Evolutionary conservation across 1,140 invertebrate species (phyloP).

Genomic region (Galleria mellonella): DNA sequence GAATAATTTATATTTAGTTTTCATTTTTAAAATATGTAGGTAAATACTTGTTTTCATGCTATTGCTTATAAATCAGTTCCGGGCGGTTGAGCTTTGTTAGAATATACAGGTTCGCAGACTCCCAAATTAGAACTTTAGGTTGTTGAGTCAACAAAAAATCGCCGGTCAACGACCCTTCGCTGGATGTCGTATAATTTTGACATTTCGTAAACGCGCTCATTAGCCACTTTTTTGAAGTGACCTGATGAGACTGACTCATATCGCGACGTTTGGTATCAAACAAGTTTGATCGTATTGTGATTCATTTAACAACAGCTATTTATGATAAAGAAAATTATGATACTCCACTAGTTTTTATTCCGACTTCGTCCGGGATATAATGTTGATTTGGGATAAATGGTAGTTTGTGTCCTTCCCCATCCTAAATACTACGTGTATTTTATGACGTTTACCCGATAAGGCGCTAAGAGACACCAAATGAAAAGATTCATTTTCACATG

Average conservation of each 20-base stretch:
- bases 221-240: slow-evolving; percentile 45
- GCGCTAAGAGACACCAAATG: no score
- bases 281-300: slow-evolving; percentile 21
- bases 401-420: no score
- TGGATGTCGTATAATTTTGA: slow-evolving; percentile 40
- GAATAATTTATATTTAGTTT: no score
- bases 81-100: slow-evolving; percentile 13
- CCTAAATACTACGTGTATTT: no score
- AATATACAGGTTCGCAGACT: slow-evolving; percentile 14
- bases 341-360: no score
- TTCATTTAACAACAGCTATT: slow-evolving; percentile 19
- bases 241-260: slow-evolving; percentile 28
- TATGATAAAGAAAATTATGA: neutral
- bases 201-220: slow-evolving; percentile 52
- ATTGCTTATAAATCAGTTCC: slow-evolving; percentile 16
- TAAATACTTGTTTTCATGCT: slow-evolving; percentile 14
- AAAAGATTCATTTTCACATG: no score
- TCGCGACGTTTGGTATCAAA: slow-evolving; percentile 28
- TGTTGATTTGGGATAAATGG: no score
- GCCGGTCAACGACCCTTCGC: slow-evolving; percentile 28
- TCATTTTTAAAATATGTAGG: no score
- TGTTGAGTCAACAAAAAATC: slow-evolving; percentile 24
- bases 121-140: slow-evolving; percentile 29
- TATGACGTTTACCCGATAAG: no score
- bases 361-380: no score